A percentile compares a stretch with the other conserved stretches of the same genome.
These are phyloP conservation scores for Sarcophaga bullata DNA, from an alignment of 1,140 invertebrate species.

Conservation along the genomic window DNA sequence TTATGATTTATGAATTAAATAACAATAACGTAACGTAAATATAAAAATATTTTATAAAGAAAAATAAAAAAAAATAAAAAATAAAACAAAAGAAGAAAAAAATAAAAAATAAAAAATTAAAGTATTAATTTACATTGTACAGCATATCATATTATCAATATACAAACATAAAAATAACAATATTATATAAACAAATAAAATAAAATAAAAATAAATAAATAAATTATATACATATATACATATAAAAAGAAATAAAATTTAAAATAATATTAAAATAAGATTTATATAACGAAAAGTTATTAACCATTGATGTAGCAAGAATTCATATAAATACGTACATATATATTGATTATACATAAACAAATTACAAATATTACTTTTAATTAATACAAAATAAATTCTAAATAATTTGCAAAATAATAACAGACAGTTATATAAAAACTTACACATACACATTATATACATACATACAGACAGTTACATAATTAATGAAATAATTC, in stretches of 20 bases:
- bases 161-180: neutral
- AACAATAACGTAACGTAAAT: neutral
- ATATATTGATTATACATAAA: neutral
- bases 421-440: neutral
- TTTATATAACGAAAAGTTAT: neutral
- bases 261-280: neutral
- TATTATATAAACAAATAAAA: neutral
- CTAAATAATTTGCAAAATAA: neutral
- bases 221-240: neutral
- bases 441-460: neutral
- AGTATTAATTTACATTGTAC: neutral
- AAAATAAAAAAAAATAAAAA: neutral
- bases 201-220: neutral
- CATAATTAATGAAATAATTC: neutral
- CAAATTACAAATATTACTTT: neutral
- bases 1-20: neutral
- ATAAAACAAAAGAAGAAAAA: neutral
- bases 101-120: neutral
- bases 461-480: neutral
- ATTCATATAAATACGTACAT: neutral
- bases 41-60: neutral
- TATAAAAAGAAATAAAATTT: neutral
- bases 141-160: constrained; percentile 30
- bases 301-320: constrained; percentile 34
- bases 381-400: neutral